Conservation (phyloP, 1,140 invertebrate species). For the Rhynchophorus ferrugineus region DNA sequence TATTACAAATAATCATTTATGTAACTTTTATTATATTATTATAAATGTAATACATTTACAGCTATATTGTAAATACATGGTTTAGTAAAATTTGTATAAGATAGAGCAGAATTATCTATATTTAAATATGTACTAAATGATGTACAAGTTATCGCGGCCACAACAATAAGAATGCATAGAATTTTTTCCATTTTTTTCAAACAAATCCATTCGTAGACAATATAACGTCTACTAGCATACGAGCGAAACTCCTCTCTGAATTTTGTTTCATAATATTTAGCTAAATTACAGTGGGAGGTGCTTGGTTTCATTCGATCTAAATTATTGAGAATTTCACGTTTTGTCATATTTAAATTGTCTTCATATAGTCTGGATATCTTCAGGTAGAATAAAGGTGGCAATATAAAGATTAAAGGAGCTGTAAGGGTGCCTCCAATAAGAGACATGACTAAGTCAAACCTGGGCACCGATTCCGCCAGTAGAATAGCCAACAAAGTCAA, state of each 20-base stretch:
- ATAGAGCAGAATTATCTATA: conserved; percentile 49
- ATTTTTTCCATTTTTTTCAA: conserved; percentile 31
- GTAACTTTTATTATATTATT: conserved; percentile 5
- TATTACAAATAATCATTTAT: no score
- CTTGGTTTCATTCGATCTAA: conserved; percentile 3
- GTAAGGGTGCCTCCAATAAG: conserved; percentile 78
- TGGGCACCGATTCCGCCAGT: conserved; percentile 72
- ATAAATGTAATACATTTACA: conserved; percentile 22
- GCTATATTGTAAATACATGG: conserved; percentile 55
- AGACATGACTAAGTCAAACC: conserved; percentile 84
- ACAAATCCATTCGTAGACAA: neutral
- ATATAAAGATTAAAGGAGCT: conserved; percentile 74
- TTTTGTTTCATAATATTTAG: conserved; percentile 10
- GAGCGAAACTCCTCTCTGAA: conserved; percentile 13
- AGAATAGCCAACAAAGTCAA: conserved; percentile 66
- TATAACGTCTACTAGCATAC: neutral
- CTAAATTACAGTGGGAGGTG: neutral
- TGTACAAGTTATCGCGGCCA: conserved; percentile 50
- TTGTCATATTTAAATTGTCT: conserved; percentile 19
- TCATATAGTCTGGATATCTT: conserved; percentile 40
- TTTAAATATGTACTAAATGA: conserved; percentile 54
- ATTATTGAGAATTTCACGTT: conserved; percentile 25
- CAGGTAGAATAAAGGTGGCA: conserved; percentile 76
- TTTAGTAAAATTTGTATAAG: conserved; percentile 47
- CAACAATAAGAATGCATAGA: conserved; percentile 35